A percentile compares a stretch with the other conserved stretches of the same genome.
These are phyloP conservation scores for Varanus salvator DNA, from an alignment of 2,113 vertebrate species.

Conservation along the genomic window DNA sequence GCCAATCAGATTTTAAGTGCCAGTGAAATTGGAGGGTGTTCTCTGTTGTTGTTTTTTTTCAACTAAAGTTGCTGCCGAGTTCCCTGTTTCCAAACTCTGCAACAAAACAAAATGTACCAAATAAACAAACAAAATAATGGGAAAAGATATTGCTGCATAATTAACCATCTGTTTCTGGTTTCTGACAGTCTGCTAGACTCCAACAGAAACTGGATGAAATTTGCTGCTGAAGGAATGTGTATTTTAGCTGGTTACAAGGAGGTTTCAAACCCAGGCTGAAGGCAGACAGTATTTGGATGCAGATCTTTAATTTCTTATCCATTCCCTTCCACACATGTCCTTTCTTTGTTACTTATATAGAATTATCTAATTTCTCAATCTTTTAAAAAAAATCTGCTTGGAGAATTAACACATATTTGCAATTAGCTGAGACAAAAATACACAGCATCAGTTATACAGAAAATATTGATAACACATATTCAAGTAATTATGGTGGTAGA, in stretches of 20 bases:
- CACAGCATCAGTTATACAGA: neutral
- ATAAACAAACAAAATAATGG: neutral
- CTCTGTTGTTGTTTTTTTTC: neutral
- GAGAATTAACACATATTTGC: neutral
- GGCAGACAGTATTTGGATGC: neutral
- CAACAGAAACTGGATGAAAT: constrained; percentile 24
- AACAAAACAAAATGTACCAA: constrained; percentile 10
- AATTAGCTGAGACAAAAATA: neutral
- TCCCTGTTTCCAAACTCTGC: neutral
- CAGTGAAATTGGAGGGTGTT: neutral
- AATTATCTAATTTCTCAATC: neutral
- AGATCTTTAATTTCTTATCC: neutral
- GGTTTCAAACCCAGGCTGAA: constrained; percentile 12
- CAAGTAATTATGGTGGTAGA: neutral
- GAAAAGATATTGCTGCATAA: constrained; percentile 25
- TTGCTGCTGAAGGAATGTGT: neutral
- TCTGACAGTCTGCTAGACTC: constrained; percentile 45
- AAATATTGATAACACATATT: neutral
- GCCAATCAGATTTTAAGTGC: neutral
- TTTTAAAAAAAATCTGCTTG: neutral
- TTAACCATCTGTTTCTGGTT: constrained; percentile 57
- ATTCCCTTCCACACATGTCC: neutral
- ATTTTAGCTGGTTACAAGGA: constrained; percentile 6
- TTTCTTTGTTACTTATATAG: neutral
- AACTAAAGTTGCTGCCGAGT: neutral